These are phyloP conservation scores for Dryobotodes eremita DNA, from an alignment of 2,888 invertebrate genomes.

Conservation along the genomic window DNA sequence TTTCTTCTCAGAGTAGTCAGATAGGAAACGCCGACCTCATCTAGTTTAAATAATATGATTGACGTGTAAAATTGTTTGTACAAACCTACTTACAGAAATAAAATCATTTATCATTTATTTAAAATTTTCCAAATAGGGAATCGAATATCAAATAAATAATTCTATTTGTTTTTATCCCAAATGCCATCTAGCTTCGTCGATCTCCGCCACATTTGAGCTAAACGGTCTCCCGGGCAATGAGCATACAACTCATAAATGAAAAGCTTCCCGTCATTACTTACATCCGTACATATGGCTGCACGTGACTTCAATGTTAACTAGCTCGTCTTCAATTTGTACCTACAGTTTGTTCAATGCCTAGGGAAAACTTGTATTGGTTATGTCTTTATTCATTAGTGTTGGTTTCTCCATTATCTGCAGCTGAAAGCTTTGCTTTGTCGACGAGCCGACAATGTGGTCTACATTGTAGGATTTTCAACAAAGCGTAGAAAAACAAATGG, in stretches of 20 bases:
- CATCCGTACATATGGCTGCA: constrained; percentile 32
- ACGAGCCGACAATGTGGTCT: neutral
- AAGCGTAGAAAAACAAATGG: neutral
- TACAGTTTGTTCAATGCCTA: constrained; percentile 22
- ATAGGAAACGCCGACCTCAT: too few species aligned
- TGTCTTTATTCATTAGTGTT: neutral
- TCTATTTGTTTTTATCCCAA: neutral
- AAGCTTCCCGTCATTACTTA: constrained; percentile 50
- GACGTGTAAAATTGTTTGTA: too few species aligned
- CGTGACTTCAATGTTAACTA: constrained; percentile 59
- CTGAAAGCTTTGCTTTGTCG: too few species aligned
- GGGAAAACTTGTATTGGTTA: neutral
- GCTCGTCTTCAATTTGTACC: constrained; percentile 23
- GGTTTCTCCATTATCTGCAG: neutral
- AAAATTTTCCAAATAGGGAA: too few species aligned
- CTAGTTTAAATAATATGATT: too few species aligned
- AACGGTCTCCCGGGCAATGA: constrained; percentile 6
- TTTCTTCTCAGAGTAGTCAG: too few species aligned
- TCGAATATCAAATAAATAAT: too few species aligned
- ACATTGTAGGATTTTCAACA: neutral
- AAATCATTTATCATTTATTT: too few species aligned
- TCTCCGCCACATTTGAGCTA: neutral
- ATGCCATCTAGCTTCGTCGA: neutral
- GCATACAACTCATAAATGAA: constrained; percentile 44
- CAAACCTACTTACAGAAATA: too few species aligned